Evolutionary conservation across 1,140 invertebrate genomes (phyloP).

Genomic region (Drosophila ananassae): DNA sequence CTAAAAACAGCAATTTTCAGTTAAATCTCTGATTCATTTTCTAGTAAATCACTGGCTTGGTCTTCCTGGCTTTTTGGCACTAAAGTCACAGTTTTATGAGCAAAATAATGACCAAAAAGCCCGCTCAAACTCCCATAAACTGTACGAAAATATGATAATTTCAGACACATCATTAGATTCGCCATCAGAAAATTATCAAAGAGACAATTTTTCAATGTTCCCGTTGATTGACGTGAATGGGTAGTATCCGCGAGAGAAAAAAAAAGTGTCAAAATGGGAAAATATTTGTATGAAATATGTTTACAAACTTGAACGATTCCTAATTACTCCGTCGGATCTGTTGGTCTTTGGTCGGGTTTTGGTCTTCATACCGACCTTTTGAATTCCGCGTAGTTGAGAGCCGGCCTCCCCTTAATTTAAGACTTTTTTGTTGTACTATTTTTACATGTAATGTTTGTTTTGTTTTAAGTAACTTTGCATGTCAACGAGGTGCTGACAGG

Average conservation of each 20-base stretch:
- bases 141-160: constrained; percentile 50
- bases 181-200: constrained; percentile 46
- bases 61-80: constrained; percentile 24
- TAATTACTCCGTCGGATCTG: constrained; percentile 49
- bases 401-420: constrained; percentile 42
- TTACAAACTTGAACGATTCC: constrained; percentile 16
- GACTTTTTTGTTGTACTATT: constrained; percentile 20
- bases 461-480: constrained; percentile 75
- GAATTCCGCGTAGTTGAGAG: constrained; percentile 44
- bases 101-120: constrained; percentile 28
- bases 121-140: constrained; percentile 43
- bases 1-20: not conserved
- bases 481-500: constrained; percentile 49
- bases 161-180: constrained; percentile 29
- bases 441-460: constrained; percentile 38
- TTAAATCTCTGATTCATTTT: constrained; percentile 19
- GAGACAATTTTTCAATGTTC: constrained; percentile 48
- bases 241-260: not conserved
- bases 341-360: constrained; percentile 6
- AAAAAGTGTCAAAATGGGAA: constrained; percentile 22
- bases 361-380: constrained; percentile 23
- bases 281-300: constrained; percentile 23
- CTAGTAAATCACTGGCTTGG: constrained; percentile 28
- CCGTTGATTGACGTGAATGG: constrained; percentile 43
- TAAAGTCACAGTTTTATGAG: constrained; percentile 44